Conservation (phyloP, 2,113 vertebrate species). For the Apistogramma diplotaenia region DNA sequence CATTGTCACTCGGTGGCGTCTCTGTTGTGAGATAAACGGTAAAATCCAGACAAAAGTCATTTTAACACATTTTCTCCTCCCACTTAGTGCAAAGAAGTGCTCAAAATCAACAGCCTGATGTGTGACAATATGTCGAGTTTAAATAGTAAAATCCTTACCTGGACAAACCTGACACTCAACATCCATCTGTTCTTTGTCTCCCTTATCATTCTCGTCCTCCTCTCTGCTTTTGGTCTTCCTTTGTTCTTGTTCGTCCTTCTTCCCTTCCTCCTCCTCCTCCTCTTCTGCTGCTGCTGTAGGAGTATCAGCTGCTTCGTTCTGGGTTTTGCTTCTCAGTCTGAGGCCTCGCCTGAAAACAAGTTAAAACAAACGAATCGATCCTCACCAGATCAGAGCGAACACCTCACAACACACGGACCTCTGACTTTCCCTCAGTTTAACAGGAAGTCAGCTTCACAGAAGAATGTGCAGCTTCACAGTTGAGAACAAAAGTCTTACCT, state of each 20-base stretch:
- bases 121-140: background rate
- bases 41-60: no score
- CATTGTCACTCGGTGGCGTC: conserved; percentile 76
- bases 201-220: conserved; percentile 24
- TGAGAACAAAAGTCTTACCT: conserved; percentile 45
- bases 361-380: background rate
- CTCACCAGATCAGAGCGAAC: background rate
- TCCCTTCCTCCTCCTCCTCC: background rate
- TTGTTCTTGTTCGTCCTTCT: background rate
- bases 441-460: no score
- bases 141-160: conserved; percentile 68
- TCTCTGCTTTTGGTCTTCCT: background rate
- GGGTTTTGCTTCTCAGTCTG: background rate
- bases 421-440: no score
- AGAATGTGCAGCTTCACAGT: background rate
- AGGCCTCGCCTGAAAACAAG: conserved; percentile 38
- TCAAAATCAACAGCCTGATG: background rate
- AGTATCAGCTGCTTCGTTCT: background rate
- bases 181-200: conserved; percentile 68
- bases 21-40: conserved; percentile 73
- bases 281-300: conserved; percentile 1
- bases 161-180: conserved; percentile 77
- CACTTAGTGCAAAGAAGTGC: no score
- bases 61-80: no score
- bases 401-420: background rate